Evolutionary conservation across 2,113 vertebrate species (phyloP).

Genomic region (Heterotis niloticus): DNA sequence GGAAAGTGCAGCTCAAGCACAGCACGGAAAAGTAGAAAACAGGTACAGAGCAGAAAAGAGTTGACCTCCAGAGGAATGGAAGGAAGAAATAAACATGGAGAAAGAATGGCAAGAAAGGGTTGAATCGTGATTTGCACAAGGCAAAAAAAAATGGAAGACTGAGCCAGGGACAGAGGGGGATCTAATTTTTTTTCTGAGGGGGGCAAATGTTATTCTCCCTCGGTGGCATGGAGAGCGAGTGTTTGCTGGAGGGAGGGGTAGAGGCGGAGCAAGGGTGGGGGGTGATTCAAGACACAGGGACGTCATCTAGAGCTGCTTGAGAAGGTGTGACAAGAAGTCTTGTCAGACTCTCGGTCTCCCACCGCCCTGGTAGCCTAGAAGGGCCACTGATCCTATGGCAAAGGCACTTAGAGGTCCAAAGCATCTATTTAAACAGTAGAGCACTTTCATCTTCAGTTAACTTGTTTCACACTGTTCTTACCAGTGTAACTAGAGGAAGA

Average conservation of each 20-base stretch:
- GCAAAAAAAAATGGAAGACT: neutral
- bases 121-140: neutral
- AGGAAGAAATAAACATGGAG: neutral
- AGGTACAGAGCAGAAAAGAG: neutral
- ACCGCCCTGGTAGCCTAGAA: neutral
- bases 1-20: neutral
- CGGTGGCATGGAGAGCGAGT: slow-evolving; percentile 13
- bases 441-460: neutral
- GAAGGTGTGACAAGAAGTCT: neutral
- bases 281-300: slow-evolving; percentile 31
- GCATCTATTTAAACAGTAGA: too few species aligned
- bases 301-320: neutral
- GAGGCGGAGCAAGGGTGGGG: neutral
- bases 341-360: neutral
- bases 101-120: neutral
- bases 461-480: too few species aligned
- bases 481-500: too few species aligned
- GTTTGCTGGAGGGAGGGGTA: slow-evolving; percentile 9
- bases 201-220: slow-evolving; percentile 26
- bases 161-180: slow-evolving; percentile 15
- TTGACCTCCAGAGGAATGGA: neutral
- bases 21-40: neutral
- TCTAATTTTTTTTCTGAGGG: slow-evolving; percentile 9
- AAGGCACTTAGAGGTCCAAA: neutral
- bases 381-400: neutral